Percentiles rank a stretch among this genome's conserved stretches.
These are phyloP conservation scores for Rotaria socialis DNA, from an alignment of 2,888 invertebrate genomes.

Conservation along the genomic window DNA sequence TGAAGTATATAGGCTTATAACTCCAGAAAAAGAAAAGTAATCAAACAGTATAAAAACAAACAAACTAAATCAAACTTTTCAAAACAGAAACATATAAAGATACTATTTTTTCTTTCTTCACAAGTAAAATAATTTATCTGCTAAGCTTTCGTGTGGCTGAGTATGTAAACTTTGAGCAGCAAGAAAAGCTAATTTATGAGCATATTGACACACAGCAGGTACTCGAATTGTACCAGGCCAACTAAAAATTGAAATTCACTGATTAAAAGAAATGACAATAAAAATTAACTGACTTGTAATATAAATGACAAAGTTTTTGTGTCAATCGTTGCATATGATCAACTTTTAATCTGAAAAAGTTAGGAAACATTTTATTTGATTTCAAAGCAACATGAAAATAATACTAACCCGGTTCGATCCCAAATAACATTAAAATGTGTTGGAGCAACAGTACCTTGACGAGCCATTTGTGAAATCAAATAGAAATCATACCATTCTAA, in stretches of 20 bases:
- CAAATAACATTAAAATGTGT: conserved; percentile 81
- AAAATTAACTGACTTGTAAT: conserved; percentile 68
- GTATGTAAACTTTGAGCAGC: conserved; percentile 74
- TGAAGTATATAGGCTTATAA: neutral
- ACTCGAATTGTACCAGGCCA: conserved; percentile 69
- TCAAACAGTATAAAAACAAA: neutral
- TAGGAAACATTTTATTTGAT: neutral
- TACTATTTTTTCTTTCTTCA: conserved; percentile 38
- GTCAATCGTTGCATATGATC: conserved; percentile 76
- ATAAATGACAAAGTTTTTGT: conserved; percentile 80
- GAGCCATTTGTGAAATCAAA: conserved; percentile 77
- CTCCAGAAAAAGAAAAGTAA: neutral
- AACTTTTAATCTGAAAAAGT: conserved; percentile 63
- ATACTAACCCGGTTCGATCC: conserved; percentile 60
- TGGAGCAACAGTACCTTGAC: conserved; percentile 83
- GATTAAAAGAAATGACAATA: neutral
- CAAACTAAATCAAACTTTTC: neutral
- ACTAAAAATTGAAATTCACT: neutral
- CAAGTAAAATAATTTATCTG: conserved; percentile 55
- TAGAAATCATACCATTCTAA: conserved; percentile 73
- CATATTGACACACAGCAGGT: conserved; percentile 87
- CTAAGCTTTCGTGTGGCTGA: conserved; percentile 51
- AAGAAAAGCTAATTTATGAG: conserved; percentile 84
- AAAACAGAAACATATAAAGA: neutral
- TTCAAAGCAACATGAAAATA: neutral